Evolutionary conservation across 2,113 vertebrate species (phyloP), one percentile per base, ranked within the genome.

Genomic region (Brachyhypopomus occidentalis): DNA sequence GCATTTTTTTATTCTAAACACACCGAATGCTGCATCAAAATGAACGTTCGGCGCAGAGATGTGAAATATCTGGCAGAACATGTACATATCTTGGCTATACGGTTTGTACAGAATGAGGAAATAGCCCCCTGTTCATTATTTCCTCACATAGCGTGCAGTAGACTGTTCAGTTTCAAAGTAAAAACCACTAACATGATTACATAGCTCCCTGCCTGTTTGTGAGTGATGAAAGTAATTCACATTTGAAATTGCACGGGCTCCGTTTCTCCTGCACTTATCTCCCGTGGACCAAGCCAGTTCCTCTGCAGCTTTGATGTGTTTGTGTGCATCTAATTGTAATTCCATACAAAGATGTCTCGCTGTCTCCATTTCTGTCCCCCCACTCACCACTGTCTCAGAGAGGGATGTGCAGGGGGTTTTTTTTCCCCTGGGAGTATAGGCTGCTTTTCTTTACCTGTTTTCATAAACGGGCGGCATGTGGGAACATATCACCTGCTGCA

Each of bases 321-420:
- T 89, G 86, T 90, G 87, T 88, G 88, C 78, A 83, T 87, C 86
- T 90, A 90, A 91, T 92, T 91, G 79, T 84, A 83, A 87, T 90
- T 89, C 89, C 83, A 82, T 75, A 30, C 83, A 86, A 86, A 87
- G 85, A 89, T 81, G 80, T 86, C 79, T 81, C 30, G 16, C 36
- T 27, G 38, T 58, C 72, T 2, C 27, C 36, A n/a, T 52, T 48
- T 59, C 71, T 5, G 17, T 87, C 84, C 67, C 81, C 67, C 64
- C 77, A 81, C 87, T 87, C 87, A 80, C 88, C 84, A 52, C 30
- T 17, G 67, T 85, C 80, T 89, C 85, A 66, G 25, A 81, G 76
- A 78, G 79, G 84, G 73, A 86, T 2, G 34, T 30, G 30, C 30
- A 3, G 30, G 30, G 30, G 1, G 30, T 30, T 78, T 79, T 55